Evolutionary conservation across 2,888 invertebrate genomes (phyloP).

Genomic region (Chorisops tibialis): DNA sequence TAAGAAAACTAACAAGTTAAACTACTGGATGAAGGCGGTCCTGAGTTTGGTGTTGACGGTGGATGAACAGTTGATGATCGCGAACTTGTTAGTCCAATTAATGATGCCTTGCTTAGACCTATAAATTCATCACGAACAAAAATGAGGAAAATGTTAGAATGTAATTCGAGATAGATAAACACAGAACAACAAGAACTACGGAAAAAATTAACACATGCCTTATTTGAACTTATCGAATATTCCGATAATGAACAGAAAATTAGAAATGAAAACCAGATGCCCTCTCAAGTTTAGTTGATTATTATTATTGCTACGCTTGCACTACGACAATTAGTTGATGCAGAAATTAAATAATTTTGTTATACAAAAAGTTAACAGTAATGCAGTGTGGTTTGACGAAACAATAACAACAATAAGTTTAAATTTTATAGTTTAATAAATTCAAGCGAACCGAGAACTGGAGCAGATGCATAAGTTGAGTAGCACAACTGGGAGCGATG

Average conservation of each 20-base stretch:
- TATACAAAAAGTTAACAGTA: too few relatives aligned
- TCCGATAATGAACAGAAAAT: neutral
- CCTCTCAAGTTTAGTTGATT: neutral
- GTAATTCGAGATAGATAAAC: constrained; percentile 19
- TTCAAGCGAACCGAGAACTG: too few relatives aligned
- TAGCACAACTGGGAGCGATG: too few relatives aligned
- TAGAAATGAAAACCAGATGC: constrained; percentile 7
- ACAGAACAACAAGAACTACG: neutral
- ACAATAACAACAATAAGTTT: too few relatives aligned
- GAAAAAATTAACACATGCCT: too few relatives aligned
- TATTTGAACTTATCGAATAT: too few relatives aligned
- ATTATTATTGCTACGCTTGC: too few relatives aligned
- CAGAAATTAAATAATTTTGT: too few relatives aligned
- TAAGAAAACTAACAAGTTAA: constrained; percentile 58
- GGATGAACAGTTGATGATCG: constrained; percentile 65
- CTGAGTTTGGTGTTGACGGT: constrained; percentile 67
- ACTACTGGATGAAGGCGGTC: constrained; percentile 66
- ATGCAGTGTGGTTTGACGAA: too few relatives aligned
- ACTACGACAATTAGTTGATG: too few relatives aligned
- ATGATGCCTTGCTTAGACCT: constrained; percentile 78
- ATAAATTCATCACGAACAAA: constrained; percentile 20
- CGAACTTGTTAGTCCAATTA: constrained; percentile 74
- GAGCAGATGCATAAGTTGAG: too few relatives aligned
- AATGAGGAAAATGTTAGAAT: neutral
- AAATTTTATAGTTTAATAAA: too few relatives aligned